Evolutionary conservation across 2,113 vertebrate species (phyloP).

Genomic region (Terrapene triunguis): DNA sequence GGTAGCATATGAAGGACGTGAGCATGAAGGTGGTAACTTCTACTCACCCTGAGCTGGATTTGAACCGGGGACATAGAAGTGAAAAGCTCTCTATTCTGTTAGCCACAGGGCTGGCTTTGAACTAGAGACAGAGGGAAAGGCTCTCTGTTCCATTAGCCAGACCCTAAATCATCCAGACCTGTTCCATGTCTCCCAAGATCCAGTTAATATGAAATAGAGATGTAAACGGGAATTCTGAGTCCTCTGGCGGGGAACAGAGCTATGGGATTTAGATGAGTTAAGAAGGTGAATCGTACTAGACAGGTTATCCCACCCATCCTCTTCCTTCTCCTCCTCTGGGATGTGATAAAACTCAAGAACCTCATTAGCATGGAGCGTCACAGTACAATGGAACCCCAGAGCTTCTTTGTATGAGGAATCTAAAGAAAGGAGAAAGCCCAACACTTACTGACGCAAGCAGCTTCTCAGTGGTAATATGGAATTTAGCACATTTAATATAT

Average conservation of each 20-base stretch:
- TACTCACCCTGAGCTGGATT: background rate
- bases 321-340: constrained; percentile 43
- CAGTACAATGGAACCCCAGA: constrained; percentile 61
- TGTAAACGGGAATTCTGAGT: background rate
- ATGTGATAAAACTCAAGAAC: constrained; percentile 25
- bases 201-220: background rate
- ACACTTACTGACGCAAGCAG: background rate
- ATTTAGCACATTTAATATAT: background rate
- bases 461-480: background rate
- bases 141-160: background rate
- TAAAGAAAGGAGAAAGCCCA: constrained; percentile 14
- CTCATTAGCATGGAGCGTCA: constrained; percentile 40
- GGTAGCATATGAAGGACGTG: background rate
- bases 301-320: constrained; percentile 29
- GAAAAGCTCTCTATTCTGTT: background rate
- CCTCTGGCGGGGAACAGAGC: background rate
- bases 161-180: background rate
- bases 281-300: background rate
- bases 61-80: background rate
- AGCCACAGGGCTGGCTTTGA: background rate
- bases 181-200: background rate
- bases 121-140: background rate
- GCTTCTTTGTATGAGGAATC: constrained; percentile 49
- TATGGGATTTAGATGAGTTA: background rate
- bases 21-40: background rate